phyloP scores from a whole-genome alignment of 2,113 vertebrate species.

The Fregata magnificens region DNA sequence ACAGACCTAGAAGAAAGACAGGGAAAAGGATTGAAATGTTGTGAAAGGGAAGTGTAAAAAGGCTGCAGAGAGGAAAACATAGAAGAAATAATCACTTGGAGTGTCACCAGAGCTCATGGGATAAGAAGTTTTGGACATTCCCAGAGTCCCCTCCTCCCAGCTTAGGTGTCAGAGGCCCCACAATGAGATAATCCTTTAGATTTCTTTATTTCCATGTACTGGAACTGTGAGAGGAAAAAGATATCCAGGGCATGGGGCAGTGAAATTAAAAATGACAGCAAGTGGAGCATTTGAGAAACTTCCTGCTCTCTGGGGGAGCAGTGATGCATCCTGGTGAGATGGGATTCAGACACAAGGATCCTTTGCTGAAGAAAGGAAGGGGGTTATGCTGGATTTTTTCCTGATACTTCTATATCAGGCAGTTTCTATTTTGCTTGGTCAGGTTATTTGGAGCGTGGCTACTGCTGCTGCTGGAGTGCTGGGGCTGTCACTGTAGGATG shows the following conservation, averaged over 20 bases:
- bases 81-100: not conserved
- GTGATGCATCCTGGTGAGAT: not conserved
- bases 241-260: not conserved
- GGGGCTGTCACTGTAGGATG: not conserved
- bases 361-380: not conserved
- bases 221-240: not conserved
- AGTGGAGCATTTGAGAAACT: not conserved
- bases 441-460: not conserved
- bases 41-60: not conserved
- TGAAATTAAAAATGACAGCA: not conserved
- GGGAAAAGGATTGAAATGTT: not conserved
- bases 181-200: not conserved
- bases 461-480: not conserved
- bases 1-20: not conserved
- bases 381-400: not conserved
- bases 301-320: not conserved
- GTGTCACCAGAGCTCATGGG: not conserved
- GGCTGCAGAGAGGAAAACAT: not conserved
- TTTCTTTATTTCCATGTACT: not conserved
- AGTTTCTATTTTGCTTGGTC: not conserved
- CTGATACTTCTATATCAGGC: not conserved
- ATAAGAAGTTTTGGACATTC: not conserved
- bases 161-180: not conserved
- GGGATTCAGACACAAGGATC: not conserved
- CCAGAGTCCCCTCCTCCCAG: not conserved